phyloP scores from a whole-genome alignment of 1,140 invertebrate species.

The Pentalonia nigronervosa region DNA sequence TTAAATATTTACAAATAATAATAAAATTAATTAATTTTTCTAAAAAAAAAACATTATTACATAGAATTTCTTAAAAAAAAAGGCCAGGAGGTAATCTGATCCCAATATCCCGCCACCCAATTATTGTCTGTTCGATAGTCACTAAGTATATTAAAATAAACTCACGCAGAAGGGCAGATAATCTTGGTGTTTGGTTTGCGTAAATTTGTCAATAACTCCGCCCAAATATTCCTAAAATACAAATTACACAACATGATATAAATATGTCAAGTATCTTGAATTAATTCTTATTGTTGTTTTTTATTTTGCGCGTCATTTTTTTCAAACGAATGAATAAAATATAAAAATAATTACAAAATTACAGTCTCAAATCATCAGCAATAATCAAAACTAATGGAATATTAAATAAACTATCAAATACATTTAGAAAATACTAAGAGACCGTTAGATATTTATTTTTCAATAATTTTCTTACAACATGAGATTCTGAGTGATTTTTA shows the following conservation, averaged over 20 bases:
- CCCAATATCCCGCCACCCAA: not conserved
- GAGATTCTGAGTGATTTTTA: not conserved
- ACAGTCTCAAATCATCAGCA: no score
- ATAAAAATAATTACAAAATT: no score
- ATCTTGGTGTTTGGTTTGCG: constrained; percentile 40
- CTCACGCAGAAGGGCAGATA: constrained; percentile 42
- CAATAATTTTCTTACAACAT: not conserved
- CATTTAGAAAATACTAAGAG: not conserved
- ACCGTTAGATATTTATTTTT: not conserved
- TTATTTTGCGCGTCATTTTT: no score
- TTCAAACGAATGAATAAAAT: no score
- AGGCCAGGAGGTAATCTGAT: not conserved
- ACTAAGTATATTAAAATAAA: not conserved
- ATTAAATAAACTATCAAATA: not conserved
- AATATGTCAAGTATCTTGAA: no score
- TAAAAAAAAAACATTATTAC: not conserved
- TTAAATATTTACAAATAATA: no score
- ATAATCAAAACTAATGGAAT: no score
- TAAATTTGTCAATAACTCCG: not conserved
- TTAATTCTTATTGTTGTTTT: no score
- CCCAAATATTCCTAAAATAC: not conserved
- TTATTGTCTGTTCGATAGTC: not conserved
- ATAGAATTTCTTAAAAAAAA: not conserved
- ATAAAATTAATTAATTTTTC: no score
- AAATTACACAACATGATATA: not conserved